A percentile compares a stretch with the other conserved stretches of the same genome.
These are phyloP conservation scores for Pristionchus mayeri DNA, from an alignment of 2,888 invertebrate genomes.

Conservation along the genomic window DNA sequence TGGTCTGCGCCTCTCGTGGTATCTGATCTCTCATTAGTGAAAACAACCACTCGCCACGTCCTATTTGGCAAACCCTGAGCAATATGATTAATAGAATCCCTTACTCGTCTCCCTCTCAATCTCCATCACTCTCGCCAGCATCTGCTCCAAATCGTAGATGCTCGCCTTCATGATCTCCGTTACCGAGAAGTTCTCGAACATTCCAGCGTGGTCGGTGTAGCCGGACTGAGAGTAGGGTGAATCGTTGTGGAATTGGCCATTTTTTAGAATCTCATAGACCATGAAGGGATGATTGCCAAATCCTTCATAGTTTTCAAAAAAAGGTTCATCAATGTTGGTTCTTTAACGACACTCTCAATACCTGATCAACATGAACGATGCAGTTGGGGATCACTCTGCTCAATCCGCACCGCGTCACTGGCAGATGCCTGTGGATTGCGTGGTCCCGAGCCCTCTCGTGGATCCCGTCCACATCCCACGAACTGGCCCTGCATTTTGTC, in stretches of 20 bases:
- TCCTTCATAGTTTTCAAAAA: too few species aligned
- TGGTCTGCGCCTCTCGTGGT: conserved; percentile 69
- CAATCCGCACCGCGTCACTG: conserved; percentile 58
- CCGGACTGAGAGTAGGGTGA: conserved; percentile 68
- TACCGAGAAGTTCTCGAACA: conserved; percentile 68
- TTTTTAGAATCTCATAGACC: too few species aligned
- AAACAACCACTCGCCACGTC: too few species aligned
- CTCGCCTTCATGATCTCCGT: conserved; percentile 57
- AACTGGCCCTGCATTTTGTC: too few species aligned
- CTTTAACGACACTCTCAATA: too few species aligned
- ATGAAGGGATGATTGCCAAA: too few species aligned
- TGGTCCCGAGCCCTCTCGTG: conserved; percentile 55
- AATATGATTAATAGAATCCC: too few species aligned
- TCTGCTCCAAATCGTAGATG: conserved; percentile 68
- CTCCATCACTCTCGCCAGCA: conserved; percentile 66
- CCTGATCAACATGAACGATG: conserved; percentile 73
- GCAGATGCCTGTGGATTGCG: conserved; percentile 72
- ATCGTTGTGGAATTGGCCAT: too few species aligned
- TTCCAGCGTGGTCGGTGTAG: conserved; percentile 69
- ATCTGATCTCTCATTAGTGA: too few species aligned
- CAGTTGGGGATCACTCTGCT: conserved; percentile 64
- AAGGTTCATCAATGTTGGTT: too few species aligned
- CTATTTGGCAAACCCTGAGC: too few species aligned
- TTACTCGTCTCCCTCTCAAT: conserved; percentile 67
- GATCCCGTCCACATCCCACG: too few species aligned